phyloP scores from a whole-genome alignment of 2,113 vertebrate species.

The Lamprologus tigripictilis region DNA sequence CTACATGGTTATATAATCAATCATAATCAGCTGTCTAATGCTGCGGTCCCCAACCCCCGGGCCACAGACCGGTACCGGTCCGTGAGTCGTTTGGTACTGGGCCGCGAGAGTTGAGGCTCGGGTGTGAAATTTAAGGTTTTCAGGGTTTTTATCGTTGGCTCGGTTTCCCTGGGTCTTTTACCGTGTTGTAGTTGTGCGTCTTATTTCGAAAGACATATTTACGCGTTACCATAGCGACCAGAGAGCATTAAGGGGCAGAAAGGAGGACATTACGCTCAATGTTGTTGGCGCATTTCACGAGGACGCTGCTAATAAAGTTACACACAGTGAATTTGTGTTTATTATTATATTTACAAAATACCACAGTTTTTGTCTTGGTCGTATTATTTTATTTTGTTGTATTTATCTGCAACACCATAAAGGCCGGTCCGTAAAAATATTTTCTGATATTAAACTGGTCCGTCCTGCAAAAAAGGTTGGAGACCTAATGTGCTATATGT shows the following conservation, averaged over 20 bases:
- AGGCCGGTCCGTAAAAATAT: fast-evolving
- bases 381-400: not conserved
- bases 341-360: not conserved
- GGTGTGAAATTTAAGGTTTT: not conserved
- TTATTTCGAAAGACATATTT: not conserved
- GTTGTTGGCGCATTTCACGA: fast-evolving
- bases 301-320: not conserved
- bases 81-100: fast-evolving
- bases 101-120: fast-evolving
- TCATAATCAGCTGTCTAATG: not conserved
- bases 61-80: fast-evolving
- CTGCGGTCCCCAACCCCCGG: fast-evolving
- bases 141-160: not conserved
- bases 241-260: not conserved
- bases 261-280: not conserved
- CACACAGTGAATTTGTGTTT: not conserved
- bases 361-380: not conserved
- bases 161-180: not conserved
- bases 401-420: not conserved
- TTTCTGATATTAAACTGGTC: fast-evolving
- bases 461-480: not conserved
- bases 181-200: not conserved
- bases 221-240: fast-evolving
- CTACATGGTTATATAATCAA: not conserved
- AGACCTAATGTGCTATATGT: not conserved